These are phyloP conservation scores for Athalia cordata DNA, from an alignment of 2,888 invertebrate genomes.

Conservation along the genomic window DNA sequence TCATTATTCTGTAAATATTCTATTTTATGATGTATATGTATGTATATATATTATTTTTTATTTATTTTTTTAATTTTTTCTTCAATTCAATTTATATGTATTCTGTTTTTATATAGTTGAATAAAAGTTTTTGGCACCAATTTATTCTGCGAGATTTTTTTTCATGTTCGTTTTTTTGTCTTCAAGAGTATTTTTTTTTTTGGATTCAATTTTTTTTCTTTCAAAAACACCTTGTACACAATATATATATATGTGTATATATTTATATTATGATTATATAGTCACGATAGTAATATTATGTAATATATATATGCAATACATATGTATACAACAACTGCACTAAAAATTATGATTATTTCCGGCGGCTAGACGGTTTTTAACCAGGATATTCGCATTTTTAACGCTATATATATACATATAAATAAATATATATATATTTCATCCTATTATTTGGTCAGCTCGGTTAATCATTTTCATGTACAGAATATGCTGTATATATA, in stretches of 20 bases:
- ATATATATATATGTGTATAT: too few relatives aligned
- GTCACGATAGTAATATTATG: too few relatives aligned
- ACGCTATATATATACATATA: constrained; percentile 21
- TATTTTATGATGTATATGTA: not conserved
- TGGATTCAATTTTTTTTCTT: constrained; percentile 28
- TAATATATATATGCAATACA: not conserved
- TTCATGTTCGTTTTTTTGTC: constrained; percentile 45
- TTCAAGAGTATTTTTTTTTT: constrained; percentile 47
- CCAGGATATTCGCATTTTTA: constrained; percentile 28
- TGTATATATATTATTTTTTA: not conserved
- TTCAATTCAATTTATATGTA: not conserved
- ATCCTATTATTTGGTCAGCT: not conserved
- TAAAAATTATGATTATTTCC: not conserved
- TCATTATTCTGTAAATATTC: not conserved
- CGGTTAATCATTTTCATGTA: constrained; percentile 7
- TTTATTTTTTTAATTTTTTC: constrained; percentile 20
- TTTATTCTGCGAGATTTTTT: constrained; percentile 42
- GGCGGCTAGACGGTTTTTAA: constrained; percentile 26
- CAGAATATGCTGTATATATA: constrained; percentile 1
- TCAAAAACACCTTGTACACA: not conserved
- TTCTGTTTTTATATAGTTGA: not conserved
- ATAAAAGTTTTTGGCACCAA: constrained; percentile 35
- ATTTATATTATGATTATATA: too few relatives aligned
- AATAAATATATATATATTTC: not conserved
- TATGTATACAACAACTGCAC: not conserved